These are phyloP conservation scores for Samia ricini DNA, from an alignment of 1,140 invertebrate genomes.

Conservation along the genomic window DNA sequence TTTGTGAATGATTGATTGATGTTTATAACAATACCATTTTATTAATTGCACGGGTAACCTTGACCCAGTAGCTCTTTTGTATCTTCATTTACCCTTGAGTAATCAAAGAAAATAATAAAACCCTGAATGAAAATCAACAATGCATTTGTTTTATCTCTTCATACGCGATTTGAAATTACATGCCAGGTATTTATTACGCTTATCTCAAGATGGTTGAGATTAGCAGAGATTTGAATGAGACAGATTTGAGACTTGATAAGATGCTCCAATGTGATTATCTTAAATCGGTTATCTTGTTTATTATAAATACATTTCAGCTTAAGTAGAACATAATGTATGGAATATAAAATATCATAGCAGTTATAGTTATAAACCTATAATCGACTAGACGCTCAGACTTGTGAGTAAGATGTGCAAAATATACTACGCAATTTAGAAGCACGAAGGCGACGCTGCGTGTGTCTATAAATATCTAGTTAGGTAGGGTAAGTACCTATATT, in stretches of 20 bases:
- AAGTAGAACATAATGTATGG: too few relatives aligned
- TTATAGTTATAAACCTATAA: too few relatives aligned
- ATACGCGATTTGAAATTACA: neutral
- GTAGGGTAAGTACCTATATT: too few relatives aligned
- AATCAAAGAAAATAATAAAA: neutral
- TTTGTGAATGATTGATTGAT: neutral
- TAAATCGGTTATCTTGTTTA: neutral
- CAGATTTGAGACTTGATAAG: conserved; percentile 12
- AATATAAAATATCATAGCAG: too few relatives aligned
- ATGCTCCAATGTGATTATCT: neutral
- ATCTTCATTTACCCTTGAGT: neutral
- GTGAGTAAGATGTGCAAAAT: too few relatives aligned
- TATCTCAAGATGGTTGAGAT: conserved; percentile 33
- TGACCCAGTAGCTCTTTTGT: neutral
- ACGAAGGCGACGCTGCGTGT: too few relatives aligned
- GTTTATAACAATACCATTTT: neutral
- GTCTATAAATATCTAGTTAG: too few relatives aligned
- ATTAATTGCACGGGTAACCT: neutral
- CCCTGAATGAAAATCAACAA: neutral
- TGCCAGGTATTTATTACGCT: neutral
- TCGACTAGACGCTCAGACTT: too few relatives aligned
- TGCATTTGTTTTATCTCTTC: neutral
- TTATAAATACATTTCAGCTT: too few relatives aligned
- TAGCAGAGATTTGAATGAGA: conserved; percentile 41
- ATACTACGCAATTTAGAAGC: too few relatives aligned